Evolutionary conservation across 2,113 vertebrate genomes (phyloP), one percentile per base, ranked within the genome.

Genomic region (Corythornis cristatus): DNA sequence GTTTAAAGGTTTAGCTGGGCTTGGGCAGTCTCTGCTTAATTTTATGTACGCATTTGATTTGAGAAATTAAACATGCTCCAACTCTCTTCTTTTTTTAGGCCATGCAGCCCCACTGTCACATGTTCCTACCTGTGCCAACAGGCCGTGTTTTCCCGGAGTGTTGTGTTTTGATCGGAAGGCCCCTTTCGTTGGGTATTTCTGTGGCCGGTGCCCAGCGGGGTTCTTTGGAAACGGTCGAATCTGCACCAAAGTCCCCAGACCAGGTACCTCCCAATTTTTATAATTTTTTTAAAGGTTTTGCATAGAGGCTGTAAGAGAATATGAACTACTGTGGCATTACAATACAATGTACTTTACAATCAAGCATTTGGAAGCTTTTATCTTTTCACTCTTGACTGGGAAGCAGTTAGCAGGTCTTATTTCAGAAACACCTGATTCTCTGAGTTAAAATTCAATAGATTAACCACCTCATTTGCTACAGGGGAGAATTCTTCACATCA

Each of bases 141-240:
- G 98, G 65, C 98, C 98, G 0, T 98, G 98, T 46, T 98, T 98
- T 81, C 98, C 98, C 0, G 98, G 98, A 18, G 98, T 94, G 20
- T 77, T 96, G 2, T 99, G 98, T 61, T 95, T 98, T 40, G 97
- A 98, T 87, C 83, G 96, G 54, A 96, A 87, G 8, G 94, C 97
- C 3, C 98, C 98, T 8, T n/a, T 61, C 5, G 15, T 95, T 1
- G 98, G 98, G 2, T 98, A 98, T 10, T 79, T 98, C 57, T 98
- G 98, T 1, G 97, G 98, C 26, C 97, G 94, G 15, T 98, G 98
- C 65, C 98, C 98, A 4, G 94, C 90, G 0, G 98, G 98, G 9
- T 19, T 96, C 12, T 64, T 43, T 22, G 94, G 96, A 25, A 97
- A 96, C 0, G 89, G 95, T 1, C 42, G 68, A 8, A 42, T 15